A percentile compares a stretch with the other conserved stretches of the same genome.
These are phyloP conservation scores for Agapostemon virescens DNA, from an alignment of 2,888 invertebrate species.

Conservation along the genomic window DNA sequence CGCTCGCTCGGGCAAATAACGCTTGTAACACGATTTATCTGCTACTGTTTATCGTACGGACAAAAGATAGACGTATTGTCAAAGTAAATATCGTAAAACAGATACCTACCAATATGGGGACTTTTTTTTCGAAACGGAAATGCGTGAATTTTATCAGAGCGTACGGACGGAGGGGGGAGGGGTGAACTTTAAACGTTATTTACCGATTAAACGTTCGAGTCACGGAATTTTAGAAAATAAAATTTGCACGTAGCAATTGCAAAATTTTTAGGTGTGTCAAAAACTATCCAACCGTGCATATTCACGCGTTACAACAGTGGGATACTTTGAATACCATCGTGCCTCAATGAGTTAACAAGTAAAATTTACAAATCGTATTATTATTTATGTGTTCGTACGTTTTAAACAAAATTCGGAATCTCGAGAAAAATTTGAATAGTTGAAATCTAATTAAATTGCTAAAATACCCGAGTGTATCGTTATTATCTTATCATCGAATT, in stretches of 20 bases:
- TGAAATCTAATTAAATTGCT: not conserved
- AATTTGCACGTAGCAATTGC: too few relatives aligned
- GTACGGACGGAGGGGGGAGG: not conserved
- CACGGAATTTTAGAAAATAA: too few relatives aligned
- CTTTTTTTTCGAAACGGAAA: not conserved
- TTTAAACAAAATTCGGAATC: not conserved
- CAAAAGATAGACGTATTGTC: not conserved
- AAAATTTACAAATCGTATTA: not conserved
- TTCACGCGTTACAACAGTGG: too few relatives aligned
- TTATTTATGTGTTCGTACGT: not conserved
- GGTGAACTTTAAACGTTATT: not conserved
- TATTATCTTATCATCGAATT: conserved; percentile 14
- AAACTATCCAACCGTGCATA: too few relatives aligned
- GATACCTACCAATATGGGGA: not conserved
- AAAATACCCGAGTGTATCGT: not conserved
- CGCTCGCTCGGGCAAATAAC: conserved; percentile 11
- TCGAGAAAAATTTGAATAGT: not conserved
- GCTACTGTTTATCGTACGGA: conserved; percentile 24
- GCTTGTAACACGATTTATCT: conserved; percentile 18
- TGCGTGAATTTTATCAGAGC: not conserved
- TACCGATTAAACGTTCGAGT: too few relatives aligned
- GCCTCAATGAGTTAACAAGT: too few relatives aligned
- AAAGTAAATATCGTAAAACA: conserved; percentile 15
- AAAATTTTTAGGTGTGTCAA: too few relatives aligned
- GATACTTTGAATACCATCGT: too few relatives aligned